Conservation (phyloP, 2,888 invertebrate genomes). For the Caenorhabditis sp. region DNA sequence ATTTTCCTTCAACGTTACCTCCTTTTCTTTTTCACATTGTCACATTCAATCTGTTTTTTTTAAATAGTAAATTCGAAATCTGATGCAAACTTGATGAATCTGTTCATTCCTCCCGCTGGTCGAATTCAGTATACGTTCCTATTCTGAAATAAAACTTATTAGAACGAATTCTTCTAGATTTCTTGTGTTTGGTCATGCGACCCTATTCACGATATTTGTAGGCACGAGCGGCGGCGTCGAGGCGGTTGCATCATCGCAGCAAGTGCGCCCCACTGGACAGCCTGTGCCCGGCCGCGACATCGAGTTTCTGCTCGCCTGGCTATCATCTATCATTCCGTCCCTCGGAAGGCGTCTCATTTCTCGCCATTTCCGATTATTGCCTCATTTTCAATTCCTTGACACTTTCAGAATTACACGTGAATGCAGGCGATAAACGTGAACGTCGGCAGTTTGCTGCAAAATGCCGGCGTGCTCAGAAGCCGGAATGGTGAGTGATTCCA, state of each 20-base stretch:
- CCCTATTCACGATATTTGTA: slow-evolving; percentile 1
- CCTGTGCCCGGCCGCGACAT: neutral
- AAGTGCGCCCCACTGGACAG: slow-evolving; percentile 27
- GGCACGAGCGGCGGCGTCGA: neutral
- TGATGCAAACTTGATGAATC: neutral
- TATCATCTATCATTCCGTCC: neutral
- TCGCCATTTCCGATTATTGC: neutral
- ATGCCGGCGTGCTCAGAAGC: slow-evolving; percentile 44
- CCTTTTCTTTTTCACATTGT: too few relatives aligned
- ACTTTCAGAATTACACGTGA: neutral
- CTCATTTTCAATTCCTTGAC: neutral
- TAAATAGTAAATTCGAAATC: neutral
- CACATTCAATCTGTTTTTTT: too few relatives aligned
- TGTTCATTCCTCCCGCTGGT: neutral
- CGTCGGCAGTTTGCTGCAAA: slow-evolving; percentile 49
- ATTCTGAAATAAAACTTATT: slow-evolving; percentile 9
- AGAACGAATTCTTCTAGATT: too few relatives aligned
- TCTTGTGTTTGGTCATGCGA: slow-evolving; percentile 9
- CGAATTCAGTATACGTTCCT: neutral
- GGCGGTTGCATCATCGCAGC: slow-evolving; percentile 21
- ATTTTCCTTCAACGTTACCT: too few relatives aligned
- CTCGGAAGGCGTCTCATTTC: neutral
- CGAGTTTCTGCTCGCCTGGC: too few relatives aligned
- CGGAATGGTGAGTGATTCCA: slow-evolving; percentile 48
- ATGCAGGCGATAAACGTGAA: slow-evolving; percentile 57